Conservation (phyloP, 2,797 vertebrate species). For the Emys orbicularis region DNA sequence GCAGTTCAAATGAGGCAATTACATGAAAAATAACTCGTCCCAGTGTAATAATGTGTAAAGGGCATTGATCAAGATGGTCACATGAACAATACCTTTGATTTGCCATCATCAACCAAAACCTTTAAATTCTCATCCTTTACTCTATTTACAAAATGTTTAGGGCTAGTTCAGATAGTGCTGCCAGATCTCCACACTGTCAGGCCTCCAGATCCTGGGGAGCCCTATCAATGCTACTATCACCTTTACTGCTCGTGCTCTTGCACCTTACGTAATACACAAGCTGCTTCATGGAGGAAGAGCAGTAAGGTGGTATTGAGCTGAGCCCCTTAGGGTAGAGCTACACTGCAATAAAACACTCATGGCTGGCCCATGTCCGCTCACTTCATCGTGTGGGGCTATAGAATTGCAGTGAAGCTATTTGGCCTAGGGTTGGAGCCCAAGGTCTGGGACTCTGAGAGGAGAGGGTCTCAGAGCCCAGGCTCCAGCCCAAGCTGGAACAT, state of each 20-base stretch:
- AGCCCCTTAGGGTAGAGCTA: background rate
- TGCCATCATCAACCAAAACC: background rate
- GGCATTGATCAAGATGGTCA: background rate
- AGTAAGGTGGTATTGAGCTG: background rate
- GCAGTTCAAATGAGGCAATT: background rate
- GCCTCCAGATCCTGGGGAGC: background rate
- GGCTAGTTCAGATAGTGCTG: background rate
- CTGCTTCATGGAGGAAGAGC: background rate
- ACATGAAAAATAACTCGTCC: constrained; percentile 19
- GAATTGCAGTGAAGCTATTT: background rate
- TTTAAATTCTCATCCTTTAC: background rate
- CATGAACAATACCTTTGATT: constrained; percentile 22
- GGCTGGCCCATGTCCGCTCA: background rate
- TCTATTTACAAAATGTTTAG: background rate
- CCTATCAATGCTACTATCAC: background rate
- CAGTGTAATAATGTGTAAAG: background rate
- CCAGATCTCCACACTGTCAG: background rate
- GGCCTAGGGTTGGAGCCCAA: background rate
- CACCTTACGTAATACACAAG: background rate
- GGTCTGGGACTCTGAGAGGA: background rate
- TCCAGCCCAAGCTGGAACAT: background rate
- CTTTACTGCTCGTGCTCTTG: background rate
- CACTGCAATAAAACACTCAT: background rate
- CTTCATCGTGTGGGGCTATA: background rate
- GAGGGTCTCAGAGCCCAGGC: background rate